phyloP scores from a whole-genome alignment of 1,140 invertebrate species.

The Lepidurus packardi region DNA sequence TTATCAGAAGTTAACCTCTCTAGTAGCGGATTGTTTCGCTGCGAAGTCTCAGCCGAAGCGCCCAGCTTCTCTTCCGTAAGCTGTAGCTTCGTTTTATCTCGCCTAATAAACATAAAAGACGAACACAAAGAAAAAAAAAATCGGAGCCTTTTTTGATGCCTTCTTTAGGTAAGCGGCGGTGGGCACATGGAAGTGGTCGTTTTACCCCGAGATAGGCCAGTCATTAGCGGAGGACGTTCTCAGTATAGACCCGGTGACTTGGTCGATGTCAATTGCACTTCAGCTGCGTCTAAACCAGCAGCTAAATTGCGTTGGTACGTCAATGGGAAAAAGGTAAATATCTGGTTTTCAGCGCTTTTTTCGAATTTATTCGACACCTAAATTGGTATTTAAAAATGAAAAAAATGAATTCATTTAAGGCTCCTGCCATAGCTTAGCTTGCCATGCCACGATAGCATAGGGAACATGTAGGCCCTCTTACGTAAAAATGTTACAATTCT shows the following conservation, averaged over 20 bases:
- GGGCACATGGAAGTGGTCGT: conserved; percentile 35
- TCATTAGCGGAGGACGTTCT: conserved; percentile 38
- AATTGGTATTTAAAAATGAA: neutral
- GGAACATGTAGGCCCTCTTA: neutral
- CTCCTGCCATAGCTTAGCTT: too few relatives aligned
- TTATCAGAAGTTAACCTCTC: conserved; percentile 58
- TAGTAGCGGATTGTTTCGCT: conserved; percentile 63
- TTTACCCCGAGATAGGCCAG: conserved; percentile 38
- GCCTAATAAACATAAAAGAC: neutral
- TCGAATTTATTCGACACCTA: neutral
- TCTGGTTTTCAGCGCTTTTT: neutral
- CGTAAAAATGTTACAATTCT: neutral
- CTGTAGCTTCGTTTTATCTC: neutral
- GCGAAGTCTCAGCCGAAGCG: conserved; percentile 69
- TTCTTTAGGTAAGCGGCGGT: conserved; percentile 44
- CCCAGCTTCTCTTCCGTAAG: conserved; percentile 54
- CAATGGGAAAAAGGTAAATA: conserved; percentile 38
- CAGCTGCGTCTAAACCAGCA: conserved; percentile 39
- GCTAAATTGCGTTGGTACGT: conserved; percentile 41
- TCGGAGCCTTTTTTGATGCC: conserved; percentile 60
- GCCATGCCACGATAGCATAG: neutral
- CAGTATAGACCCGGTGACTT: conserved; percentile 39
- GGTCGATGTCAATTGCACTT: conserved; percentile 41
- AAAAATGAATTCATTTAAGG: neutral
- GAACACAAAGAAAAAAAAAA: conserved; percentile 52